Evolutionary conservation across 1,140 invertebrate genomes (phyloP), one percentile per base, ranked within the genome.

Genomic region (Zaprionus capensis): DNA sequence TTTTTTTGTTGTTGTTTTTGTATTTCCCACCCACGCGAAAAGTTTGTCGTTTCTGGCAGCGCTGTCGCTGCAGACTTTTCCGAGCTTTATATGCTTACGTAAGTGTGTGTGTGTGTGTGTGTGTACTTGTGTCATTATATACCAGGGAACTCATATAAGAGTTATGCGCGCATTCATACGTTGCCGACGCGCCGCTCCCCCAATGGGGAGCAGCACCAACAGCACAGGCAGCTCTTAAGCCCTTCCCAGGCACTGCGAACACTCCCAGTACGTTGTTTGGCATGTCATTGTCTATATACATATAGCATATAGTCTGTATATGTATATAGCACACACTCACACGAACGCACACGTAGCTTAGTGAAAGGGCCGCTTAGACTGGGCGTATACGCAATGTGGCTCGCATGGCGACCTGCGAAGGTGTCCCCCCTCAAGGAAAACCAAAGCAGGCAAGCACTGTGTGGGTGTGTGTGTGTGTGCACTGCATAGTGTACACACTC

Each of bases 141-240:
- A 81, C 81, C 22, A 66, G 20, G 56, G 14, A 57, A 36, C 68
- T 81, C 82, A 81, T 81, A 81, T 72, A 81, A 81, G 81, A 85
- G 82, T 85, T 84, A 84, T 76, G 71, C 78, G 67, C 81, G 66
- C 81, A 82, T 76, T 76, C 81, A 82, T 80, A 80, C 76, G 68
- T 84, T 68, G 56, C 63, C 68, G 46, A 34, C 58, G 36, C 56
- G 65, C 28, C 74, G 53, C 24, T 71, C 61, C 68, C 71, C 71
- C 80, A 82, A 73, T 86, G 69, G 72, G 65, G 58, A 59, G 44
- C 61, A 62, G 41, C 38, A 7, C 38, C 38, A n/a, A n/a, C 38
- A 17, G 41, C n/a, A n/a, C 31, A 34, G 9, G 2, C 31, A 31
- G 12, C 53, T 34, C 24, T 56, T 57, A 70, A 78, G 74, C 77